phyloP scores from a whole-genome alignment of 2,888 invertebrate genomes.

The Liodrosophila aerea region DNA sequence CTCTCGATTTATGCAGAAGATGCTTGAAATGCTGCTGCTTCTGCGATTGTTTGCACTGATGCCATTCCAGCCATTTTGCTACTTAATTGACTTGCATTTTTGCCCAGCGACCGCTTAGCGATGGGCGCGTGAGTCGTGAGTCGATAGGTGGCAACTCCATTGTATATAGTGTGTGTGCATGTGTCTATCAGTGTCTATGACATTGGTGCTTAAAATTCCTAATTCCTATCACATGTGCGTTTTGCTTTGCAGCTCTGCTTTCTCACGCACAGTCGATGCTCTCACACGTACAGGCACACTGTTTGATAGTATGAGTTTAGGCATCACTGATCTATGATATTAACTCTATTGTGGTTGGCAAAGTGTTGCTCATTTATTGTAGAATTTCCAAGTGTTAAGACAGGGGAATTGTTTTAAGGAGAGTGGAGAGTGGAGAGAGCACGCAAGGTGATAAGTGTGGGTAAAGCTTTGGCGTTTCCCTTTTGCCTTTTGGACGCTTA shows the following conservation, averaged over 20 bases:
- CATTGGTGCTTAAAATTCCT: too few species aligned
- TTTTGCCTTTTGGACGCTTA: conserved; percentile 44
- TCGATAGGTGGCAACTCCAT: neutral
- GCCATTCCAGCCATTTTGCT: conserved; percentile 69
- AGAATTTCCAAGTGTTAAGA: conserved; percentile 34
- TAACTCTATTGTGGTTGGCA: conserved; percentile 33
- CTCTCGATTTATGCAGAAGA: conserved; percentile 73
- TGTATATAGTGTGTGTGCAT: too few species aligned
- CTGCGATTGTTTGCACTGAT: conserved; percentile 71
- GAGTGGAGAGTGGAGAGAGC: neutral
- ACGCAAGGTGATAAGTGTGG: conserved; percentile 40
- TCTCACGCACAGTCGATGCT: too few species aligned
- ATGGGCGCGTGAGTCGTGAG: conserved; percentile 9
- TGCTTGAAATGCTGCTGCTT: conserved; percentile 57
- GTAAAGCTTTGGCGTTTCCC: conserved; percentile 54
- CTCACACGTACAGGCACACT: too few species aligned
- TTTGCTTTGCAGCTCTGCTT: too few species aligned
- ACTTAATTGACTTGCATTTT: conserved; percentile 78
- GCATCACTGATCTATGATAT: too few species aligned
- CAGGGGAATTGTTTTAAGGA: neutral
- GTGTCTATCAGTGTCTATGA: too few species aligned
- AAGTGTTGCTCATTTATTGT: conserved; percentile 68
- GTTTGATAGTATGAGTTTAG: too few species aligned
- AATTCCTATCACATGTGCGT: too few species aligned
- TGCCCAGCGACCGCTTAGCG: conserved; percentile 39